Percentiles rank a stretch among this genome's conserved stretches.
Evolutionary conservation across 2,797 vertebrate genomes (phyloP).

Genomic region (Bucorvus abyssinicus): DNA sequence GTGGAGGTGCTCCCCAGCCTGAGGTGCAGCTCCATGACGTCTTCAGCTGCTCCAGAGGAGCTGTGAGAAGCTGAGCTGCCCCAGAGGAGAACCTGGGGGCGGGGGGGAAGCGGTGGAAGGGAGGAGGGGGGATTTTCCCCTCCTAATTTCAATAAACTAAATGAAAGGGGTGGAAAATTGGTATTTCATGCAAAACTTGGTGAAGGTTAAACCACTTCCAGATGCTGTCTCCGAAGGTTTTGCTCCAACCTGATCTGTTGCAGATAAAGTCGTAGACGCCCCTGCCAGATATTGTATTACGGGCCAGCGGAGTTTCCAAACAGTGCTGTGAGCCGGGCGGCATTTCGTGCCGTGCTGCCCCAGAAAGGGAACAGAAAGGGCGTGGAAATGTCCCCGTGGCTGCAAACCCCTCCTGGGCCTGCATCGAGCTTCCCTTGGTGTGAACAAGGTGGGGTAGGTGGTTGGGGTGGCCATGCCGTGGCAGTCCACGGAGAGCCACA

Average conservation of each 20-base stretch:
- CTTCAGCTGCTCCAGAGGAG: background rate
- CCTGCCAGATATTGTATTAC: slow-evolving; percentile 24
- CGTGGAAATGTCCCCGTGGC: rapidly evolving
- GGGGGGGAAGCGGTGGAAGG: background rate
- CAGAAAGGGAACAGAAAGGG: background rate
- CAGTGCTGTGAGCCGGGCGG: background rate
- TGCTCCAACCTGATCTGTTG: slow-evolving; percentile 33
- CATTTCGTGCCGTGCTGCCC: background rate
- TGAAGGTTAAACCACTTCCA: slow-evolving; percentile 61
- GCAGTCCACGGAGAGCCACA: background rate
- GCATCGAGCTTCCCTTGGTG: background rate
- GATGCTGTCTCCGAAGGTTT: slow-evolving; percentile 53
- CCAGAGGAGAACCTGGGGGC: background rate
- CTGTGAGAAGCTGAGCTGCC: background rate
- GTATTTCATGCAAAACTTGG: slow-evolving; percentile 62
- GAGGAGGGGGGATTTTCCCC: background rate
- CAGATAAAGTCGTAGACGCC: slow-evolving; percentile 1
- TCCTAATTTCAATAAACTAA: slow-evolving; percentile 64
- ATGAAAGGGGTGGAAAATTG: slow-evolving; percentile 65
- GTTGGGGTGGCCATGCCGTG: rapidly evolving
- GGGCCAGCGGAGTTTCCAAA: background rate
- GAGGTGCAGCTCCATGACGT: background rate
- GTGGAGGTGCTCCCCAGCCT: background rate
- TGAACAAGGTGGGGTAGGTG: rapidly evolving
- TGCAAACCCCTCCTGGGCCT: background rate